Base-by-base conservation (phyloP, 2,113 vertebrate species). In the Triplophysa rosa region DNA sequence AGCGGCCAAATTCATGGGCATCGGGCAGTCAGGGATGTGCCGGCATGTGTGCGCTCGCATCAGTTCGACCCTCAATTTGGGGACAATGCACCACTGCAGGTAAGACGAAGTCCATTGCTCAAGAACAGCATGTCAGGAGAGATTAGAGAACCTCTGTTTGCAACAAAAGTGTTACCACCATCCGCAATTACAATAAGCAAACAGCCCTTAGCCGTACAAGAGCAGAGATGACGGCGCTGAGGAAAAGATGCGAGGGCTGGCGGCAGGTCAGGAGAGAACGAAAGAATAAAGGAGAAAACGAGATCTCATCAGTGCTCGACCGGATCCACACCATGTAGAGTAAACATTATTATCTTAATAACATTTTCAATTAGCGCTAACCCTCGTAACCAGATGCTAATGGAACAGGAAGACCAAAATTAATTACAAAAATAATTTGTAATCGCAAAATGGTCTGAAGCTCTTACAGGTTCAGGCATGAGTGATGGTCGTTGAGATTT, bases 131-230 rank as follows among this genome's bases (percentile, higher is more conserved):
- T 80, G 85, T 88, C 87, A 79, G 94, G 94, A 93, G 93, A 93
- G 93, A 94, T 96, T 95, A 95, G 89, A 91, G 94, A 91, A 85
- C 82, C 87, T 82, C 89, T 77, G 76, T 88, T 90, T 89, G 86
- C 89, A 90, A 84, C 67, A 84, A 72, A 85, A 86, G 79, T 74
- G 85, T 82, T 68, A 84, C 89, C 92, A 87, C 90, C 87, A 87
- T 90, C 91, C 93, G 90, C 90, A 94, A 91, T 95, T 95, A 93
- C 85, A 89, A 84, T 93, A 93, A 94, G 93, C 91, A 95, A 96
- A 96, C 90, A 93, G 90, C 90, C 92, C 88, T 85, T 86, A 92
- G 92, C 91, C 7, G 7, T 37, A 23, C 5, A 56, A 21, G 19
- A 33, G 33, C 88, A 89, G 71, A 64, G 59, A 12, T 66, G 29